phyloP scores from a whole-genome alignment of 2,113 vertebrate species.

The Neolamprologus variostigma region DNA sequence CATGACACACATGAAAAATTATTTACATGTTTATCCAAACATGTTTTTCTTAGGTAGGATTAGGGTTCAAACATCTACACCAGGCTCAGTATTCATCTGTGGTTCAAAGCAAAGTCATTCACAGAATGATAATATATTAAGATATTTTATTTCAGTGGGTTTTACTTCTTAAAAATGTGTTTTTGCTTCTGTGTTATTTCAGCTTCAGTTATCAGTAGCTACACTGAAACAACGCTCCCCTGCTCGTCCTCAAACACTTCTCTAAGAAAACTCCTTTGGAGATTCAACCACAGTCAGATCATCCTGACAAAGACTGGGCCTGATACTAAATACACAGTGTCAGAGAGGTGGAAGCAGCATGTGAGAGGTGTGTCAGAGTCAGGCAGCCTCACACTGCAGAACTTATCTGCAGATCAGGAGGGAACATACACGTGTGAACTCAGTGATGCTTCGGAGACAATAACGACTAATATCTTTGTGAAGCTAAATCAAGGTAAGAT shows the following conservation, averaged over 20 bases:
- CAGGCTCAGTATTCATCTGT: neutral
- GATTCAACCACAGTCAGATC: neutral
- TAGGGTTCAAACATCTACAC: accelerated
- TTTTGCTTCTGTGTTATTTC: neutral
- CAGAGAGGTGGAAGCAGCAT: neutral
- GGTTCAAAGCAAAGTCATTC: neutral
- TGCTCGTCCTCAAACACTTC: neutral
- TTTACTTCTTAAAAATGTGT: neutral
- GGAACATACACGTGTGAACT: neutral
- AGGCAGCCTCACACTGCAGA: neutral
- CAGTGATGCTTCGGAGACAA: neutral
- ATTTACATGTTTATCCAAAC: neutral
- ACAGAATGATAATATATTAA: neutral
- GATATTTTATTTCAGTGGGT: neutral
- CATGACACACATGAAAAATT: neutral
- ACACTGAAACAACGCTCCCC: neutral
- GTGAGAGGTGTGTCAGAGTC: neutral
- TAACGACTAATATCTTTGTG: neutral
- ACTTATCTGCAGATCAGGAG: neutral
- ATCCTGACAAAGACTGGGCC: neutral
- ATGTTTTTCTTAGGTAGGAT: neutral
- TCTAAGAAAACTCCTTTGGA: neutral
- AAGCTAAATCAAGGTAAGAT: neutral
- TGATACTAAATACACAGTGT: neutral
- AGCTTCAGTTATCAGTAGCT: neutral